Percentiles rank a stretch among this genome's conserved stretches.
phyloP scores from a whole-genome alignment of 2,113 vertebrate genomes.

The Tragelaphus buxtoni region DNA sequence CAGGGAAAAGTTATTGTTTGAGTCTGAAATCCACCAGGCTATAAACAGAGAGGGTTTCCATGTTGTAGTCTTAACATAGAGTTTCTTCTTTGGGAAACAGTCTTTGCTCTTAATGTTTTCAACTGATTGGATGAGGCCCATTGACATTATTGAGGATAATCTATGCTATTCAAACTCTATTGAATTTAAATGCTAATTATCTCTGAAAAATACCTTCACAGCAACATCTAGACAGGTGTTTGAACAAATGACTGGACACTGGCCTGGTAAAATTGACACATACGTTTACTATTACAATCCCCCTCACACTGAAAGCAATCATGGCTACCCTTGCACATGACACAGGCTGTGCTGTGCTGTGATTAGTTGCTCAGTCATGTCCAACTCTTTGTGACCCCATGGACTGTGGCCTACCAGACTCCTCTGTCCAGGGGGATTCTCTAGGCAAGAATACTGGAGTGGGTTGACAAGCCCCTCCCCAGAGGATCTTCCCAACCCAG shows the following conservation, averaged over 20 bases:
- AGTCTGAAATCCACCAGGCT: not conserved
- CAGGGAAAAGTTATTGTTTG: not conserved
- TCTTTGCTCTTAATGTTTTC: not conserved
- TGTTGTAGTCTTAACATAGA: not conserved
- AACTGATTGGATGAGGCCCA: not conserved
- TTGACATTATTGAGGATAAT: not conserved
- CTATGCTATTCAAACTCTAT: not conserved
- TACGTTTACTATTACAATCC: too few relatives aligned
- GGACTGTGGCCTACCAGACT: not conserved
- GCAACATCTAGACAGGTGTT: not conserved
- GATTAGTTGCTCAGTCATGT: not conserved
- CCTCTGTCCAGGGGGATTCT: not conserved
- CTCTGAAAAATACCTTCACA: not conserved
- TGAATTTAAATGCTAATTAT: not conserved
- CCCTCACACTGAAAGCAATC: not conserved
- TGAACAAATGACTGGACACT: not conserved
- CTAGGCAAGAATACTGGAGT: not conserved
- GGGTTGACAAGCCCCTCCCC: not conserved
- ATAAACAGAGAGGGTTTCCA: not conserved
- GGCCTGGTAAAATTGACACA: not conserved
- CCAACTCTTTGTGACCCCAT: not conserved
- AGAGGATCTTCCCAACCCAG: not conserved
- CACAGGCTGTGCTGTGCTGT: not conserved
- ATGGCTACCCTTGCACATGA: fast-evolving
- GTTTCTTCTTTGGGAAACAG: not conserved